Evolutionary conservation across 2,888 invertebrate species (phyloP).

Genomic region (Epistrophe eligans): DNA sequence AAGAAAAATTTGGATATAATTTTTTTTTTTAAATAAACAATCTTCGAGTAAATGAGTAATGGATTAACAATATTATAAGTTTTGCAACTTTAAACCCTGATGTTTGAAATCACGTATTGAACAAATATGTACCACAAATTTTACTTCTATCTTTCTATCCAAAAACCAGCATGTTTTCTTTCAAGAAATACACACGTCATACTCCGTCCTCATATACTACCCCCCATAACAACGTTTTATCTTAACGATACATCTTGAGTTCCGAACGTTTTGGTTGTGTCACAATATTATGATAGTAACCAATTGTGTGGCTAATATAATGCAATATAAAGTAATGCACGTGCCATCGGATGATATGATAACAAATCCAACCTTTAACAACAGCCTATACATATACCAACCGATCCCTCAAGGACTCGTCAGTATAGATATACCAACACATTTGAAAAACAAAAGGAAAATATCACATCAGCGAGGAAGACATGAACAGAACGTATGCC

Average conservation of each 20-base stretch:
- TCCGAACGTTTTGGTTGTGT: conserved; percentile 31
- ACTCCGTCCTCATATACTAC: neutral
- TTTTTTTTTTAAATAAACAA: no score
- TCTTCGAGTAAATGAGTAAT: no score
- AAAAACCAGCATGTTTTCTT: neutral
- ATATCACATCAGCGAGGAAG: neutral
- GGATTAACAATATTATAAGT: no score
- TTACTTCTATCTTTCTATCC: neutral
- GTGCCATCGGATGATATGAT: conserved; percentile 56
- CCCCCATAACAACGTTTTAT: neutral
- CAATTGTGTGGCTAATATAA: conserved; percentile 70
- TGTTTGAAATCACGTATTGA: no score
- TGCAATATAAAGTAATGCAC: conserved; percentile 63
- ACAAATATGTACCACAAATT: neutral
- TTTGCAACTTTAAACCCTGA: no score
- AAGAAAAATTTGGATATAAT: no score
- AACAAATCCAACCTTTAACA: conserved; percentile 36
- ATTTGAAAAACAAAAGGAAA: conserved; percentile 39
- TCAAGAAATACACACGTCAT: neutral
- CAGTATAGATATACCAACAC: neutral
- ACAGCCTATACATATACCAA: neutral
- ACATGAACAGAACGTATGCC: conserved; percentile 46
- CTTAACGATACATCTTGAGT: conserved; percentile 20
- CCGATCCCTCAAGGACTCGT: conserved; percentile 10
- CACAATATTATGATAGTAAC: conserved; percentile 68